phyloP scores from a whole-genome alignment of 2,888 invertebrate genomes.

The Brachyptera risi region DNA sequence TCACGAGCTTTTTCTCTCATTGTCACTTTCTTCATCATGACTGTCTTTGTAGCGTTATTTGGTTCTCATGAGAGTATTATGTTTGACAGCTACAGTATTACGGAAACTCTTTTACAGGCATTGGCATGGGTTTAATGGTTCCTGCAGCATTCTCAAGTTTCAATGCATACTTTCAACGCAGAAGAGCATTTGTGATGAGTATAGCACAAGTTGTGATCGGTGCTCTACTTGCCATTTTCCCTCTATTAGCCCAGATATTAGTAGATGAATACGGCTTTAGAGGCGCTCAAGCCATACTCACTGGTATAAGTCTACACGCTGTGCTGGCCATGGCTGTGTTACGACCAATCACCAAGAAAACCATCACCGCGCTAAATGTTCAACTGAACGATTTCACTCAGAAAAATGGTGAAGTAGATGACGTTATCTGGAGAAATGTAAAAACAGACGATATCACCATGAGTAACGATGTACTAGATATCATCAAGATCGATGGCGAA shows the following conservation, averaged over 20 bases:
- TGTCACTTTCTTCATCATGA: no score
- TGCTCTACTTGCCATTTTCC: constrained; percentile 63
- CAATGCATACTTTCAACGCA: constrained; percentile 68
- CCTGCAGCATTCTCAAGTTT: constrained; percentile 70
- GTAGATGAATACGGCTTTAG: constrained; percentile 63
- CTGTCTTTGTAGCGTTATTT: no score
- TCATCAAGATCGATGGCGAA: no score
- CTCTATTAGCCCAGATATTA: constrained; percentile 58
- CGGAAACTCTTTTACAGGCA: constrained; percentile 54
- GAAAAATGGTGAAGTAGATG: no score
- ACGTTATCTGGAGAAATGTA: no score
- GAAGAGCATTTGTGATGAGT: constrained; percentile 68
- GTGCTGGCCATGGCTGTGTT: constrained; percentile 50
- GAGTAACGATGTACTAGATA: no score
- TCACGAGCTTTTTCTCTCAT: no score
- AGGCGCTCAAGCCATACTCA: constrained; percentile 62
- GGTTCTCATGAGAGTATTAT: no score
- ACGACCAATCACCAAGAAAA: background rate
- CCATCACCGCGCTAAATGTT: no score
- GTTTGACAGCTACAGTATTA: no score
- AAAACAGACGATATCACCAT: no score
- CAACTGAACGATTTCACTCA: no score
- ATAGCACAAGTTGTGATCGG: constrained; percentile 68
- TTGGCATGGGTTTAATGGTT: constrained; percentile 68
- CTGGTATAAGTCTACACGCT: constrained; percentile 62